Evolutionary conservation across 2,888 invertebrate species (phyloP).

Genomic region (Lochmaea capreae): DNA sequence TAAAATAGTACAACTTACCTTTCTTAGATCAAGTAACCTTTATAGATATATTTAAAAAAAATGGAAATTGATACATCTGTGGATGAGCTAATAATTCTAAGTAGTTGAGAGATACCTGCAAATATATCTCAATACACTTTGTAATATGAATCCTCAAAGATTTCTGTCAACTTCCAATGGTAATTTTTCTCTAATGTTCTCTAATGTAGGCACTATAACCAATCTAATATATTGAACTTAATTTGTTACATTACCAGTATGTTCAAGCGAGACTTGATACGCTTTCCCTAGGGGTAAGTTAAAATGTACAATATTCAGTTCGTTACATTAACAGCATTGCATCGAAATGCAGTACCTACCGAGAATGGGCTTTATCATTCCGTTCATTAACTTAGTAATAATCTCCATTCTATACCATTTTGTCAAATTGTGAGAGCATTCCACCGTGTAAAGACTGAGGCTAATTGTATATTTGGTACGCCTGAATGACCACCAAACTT

Average conservation of each 20-base stretch:
- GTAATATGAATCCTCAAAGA: neutral
- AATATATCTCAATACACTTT: too few relatives aligned
- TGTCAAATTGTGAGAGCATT: conserved; percentile 16
- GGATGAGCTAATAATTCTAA: too few relatives aligned
- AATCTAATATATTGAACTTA: conserved; percentile 9
- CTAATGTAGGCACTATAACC: neutral
- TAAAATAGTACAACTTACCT: too few relatives aligned
- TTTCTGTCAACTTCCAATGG: neutral
- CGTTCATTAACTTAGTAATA: conserved; percentile 20
- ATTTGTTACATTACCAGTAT: conserved; percentile 7
- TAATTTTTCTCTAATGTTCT: neutral
- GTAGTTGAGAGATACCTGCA: too few relatives aligned
- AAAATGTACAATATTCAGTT: conserved; percentile 29
- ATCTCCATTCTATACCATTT: conserved; percentile 20
- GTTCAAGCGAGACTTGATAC: conserved; percentile 12
- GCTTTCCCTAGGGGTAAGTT: conserved; percentile 17
- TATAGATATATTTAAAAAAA: too few relatives aligned
- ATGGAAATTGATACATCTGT: too few relatives aligned
- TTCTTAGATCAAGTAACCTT: too few relatives aligned
- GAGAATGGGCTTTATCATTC: conserved; percentile 18
- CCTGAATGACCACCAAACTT: neutral
- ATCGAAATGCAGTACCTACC: conserved; percentile 24
- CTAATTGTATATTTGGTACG: conserved; percentile 14
- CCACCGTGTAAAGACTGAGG: conserved; percentile 9
- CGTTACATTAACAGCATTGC: conserved; percentile 17